Evolutionary conservation across 2,888 invertebrate genomes (phyloP), one percentile per base, ranked within the genome.

Genomic region (Drosophila koepferae): DNA sequence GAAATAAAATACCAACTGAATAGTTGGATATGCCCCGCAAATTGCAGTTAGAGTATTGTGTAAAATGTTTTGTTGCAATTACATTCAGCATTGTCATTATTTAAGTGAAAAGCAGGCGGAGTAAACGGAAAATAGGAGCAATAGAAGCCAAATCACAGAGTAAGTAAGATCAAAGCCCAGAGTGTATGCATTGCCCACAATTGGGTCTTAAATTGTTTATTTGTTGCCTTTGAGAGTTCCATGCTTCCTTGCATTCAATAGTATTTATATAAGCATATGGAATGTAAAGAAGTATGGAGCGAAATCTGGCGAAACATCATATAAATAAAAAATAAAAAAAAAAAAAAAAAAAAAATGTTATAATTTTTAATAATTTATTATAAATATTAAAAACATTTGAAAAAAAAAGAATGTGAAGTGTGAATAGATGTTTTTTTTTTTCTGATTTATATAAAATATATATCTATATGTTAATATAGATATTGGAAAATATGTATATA

Each of bases 251-350:
- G 93, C 93, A 93, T 93, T 93, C 93, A 93, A 93, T 93, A 93
- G 93, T 93, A 92, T 86, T 87, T 77, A 88, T 88, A 85, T 85
- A 83, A 92, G 85, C 93, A 92, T 93, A 93, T 93, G 93, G 93
- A 93, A 93, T 93, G 93, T 93, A 93, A 93, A 93, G 93, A 93
- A 93, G 93, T 93, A 93, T 93, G 93, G 93, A 93, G 93, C 93
- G 90, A 87, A 89, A 92, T 91, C 81, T 91, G 93, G 93, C 92
- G 80, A 76, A 76, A 75, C 91, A 78, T 64, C 90, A 49, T 56
- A 38, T 43, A n/a, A n/a, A n/a, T n/a, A n/a, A n/a, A n/a, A n/a
- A n/a, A n/a, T n/a, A n/a, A n/a, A n/a, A n/a, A n/a, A n/a, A n/a
- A n/a, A n/a, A n/a, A n/a, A n/a, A n/a, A n/a, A n/a, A n/a, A 16